Base-by-base conservation (phyloP, 1,140 invertebrate genomes). In the Drosophila ironensis region DNA sequence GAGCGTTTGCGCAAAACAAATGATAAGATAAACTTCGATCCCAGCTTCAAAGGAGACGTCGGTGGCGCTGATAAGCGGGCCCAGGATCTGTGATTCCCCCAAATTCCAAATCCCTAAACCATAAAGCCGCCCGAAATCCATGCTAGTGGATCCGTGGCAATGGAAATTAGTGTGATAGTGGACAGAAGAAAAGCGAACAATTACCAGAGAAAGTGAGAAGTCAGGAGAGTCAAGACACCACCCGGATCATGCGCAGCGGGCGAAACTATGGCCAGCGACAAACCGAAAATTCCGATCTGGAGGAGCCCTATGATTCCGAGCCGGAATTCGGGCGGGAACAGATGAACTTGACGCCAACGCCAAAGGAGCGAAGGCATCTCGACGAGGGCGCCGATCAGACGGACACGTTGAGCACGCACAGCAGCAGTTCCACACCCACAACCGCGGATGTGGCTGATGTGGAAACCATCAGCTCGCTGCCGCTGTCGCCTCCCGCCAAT, bases 381-480 rank as follows among this genome's bases (percentile, higher is more conserved):
- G 63, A 66, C 20, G 50, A 86, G 54, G 38, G 37, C 19, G 67
- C 71, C 7, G 76, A 81, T 5, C 76, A 67, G 9, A 86, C 82
- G 4, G 81, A 87, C 14, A 87, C 75, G 4, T 59, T 71, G 33
- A 82, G 88, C 54, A 87, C 74, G 17, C 71, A 59, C 37, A 86
- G 80, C 46, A 87, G 63, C 59, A 88, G 77, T 11, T 89, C 87
- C 7, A 84, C 87, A 20, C 87, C 87, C 7, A 89, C 87, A 7
- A 88, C 87, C n/a, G 87, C 81, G 4, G 87, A 88, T 60, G 87
- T 88, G 28, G 87, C 87, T 4, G 87, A 88, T 67, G 73, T 87
- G 38, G 66, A 56, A 38, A 87, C 80, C 12, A 61, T 87, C 12
- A 86, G 33, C 35, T 84, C 78, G 7, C 27, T 84, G 41, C 63